Evolutionary conservation across 2,113 vertebrate species (phyloP), one percentile per base, ranked within the genome.

Genomic region (Perca fluviatilis): DNA sequence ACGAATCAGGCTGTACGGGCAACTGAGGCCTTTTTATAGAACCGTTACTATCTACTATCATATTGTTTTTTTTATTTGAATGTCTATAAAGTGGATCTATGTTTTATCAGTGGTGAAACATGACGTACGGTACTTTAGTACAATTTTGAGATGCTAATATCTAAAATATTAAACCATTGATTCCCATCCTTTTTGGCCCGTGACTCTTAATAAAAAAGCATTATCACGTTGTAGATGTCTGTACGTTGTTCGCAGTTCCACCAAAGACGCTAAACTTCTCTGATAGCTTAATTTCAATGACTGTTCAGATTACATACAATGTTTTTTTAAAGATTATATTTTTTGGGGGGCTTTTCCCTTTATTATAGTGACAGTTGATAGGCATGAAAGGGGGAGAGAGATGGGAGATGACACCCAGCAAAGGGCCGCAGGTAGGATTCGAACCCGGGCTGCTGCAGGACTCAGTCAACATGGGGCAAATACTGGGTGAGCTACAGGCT

Each of bases 1-100:
- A 85, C 21, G 13, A 27, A 79, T 83, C 63, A 36, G 68, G 47
- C 70, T 33, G 43, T 25, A 54, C 6, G 57, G 36, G 71, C 49
- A 19, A 33, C 51, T 27, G 19, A 15, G 1, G 53, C 23, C 67
- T 68, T 69, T 62, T 69, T 75, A 63, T 40, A 53, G 1, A 61
- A 4, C 5, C 27, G 21, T 56, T 56, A 23, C 47, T 23, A 4
- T 71, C 36, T 58, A 33, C n/a, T 40, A 27, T 65, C 40, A 43
- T 43, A 30, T 54, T 33, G 49, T 73, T 53, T 30, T 30, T n/a
- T 71, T 63, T 23, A 72, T 64, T 7, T n/a, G 21, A 67, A 30
- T 53, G 30, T 60, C 14, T 46, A 0, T 65, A 13, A 4, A 53
- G 15, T 7, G 21, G 6, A 64, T 10, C 19, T 40, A 40, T 19